Evolutionary conservation across 1,140 invertebrate genomes (phyloP).

Genomic region (Leucophenga varia): DNA sequence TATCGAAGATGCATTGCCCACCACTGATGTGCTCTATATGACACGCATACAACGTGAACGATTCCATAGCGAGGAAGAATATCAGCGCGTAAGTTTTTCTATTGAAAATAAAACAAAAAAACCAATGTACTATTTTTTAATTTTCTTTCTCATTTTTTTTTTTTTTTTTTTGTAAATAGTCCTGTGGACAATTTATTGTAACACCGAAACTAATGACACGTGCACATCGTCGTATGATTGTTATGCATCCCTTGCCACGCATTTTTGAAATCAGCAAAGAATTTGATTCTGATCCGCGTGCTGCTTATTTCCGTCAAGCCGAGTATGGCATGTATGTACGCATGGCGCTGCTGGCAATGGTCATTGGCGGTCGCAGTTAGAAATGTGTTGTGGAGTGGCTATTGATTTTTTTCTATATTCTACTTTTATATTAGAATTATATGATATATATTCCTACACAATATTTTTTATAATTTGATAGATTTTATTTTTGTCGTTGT

Average conservation of each 20-base stretch:
- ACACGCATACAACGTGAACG: constrained; percentile 96
- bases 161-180: constrained; percentile 51
- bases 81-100: constrained; percentile 62
- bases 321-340: constrained; percentile 97
- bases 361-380: constrained; percentile 65
- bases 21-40: constrained; percentile 97
- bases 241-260: constrained; percentile 96
- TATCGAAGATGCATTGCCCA: constrained; percentile 83
- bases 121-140: background rate
- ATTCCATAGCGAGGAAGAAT: constrained; percentile 82
- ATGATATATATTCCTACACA: background rate
- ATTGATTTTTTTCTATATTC: background rate
- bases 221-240: constrained; percentile 91
- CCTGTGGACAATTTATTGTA: constrained; percentile 82
- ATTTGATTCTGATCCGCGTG: constrained; percentile 93
- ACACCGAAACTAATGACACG: constrained; percentile 94
- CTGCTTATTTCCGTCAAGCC: constrained; percentile 97
- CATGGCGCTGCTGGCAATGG: constrained; percentile 94
- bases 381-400: constrained; percentile 17
- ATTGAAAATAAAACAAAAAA: background rate
- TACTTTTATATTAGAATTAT: too few relatives aligned
- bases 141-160: constrained; percentile 1
- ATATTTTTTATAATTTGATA: background rate
- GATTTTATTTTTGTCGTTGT: too few relatives aligned
- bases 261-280: constrained; percentile 92